Conservation (phyloP, 1,140 invertebrate genomes). For the Trichonephila clavata region DNA sequence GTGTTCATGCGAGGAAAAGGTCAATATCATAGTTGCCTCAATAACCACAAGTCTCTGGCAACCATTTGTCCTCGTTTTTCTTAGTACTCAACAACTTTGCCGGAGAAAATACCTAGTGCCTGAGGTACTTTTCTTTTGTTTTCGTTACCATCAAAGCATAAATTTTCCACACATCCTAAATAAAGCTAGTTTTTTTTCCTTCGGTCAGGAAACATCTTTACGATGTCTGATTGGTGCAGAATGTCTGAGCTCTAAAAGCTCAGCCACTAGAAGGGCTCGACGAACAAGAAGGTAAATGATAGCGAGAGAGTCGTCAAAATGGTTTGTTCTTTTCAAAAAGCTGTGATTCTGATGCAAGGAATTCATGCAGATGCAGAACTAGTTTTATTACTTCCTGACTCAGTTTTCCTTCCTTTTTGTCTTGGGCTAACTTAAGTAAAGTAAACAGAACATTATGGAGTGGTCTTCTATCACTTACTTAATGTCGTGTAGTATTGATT, state of each 20-base stretch:
- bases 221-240: slow-evolving; percentile 43
- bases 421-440: neutral
- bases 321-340: slow-evolving; percentile 55
- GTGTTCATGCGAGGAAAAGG: neutral
- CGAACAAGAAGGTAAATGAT: slow-evolving; percentile 50
- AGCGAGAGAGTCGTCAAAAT: slow-evolving; percentile 33
- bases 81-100: neutral
- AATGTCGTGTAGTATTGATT: slow-evolving; percentile 5
- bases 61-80: slow-evolving; percentile 27
- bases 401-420: neutral
- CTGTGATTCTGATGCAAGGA: slow-evolving; percentile 39
- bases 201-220: slow-evolving; percentile 24
- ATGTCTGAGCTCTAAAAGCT: slow-evolving; percentile 63
- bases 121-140: slow-evolving; percentile 33
- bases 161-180: slow-evolving; percentile 30
- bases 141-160: slow-evolving; percentile 36
- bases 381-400: slow-evolving; percentile 50
- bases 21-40: slow-evolving; percentile 17
- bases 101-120: neutral
- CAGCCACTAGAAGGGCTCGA: neutral
- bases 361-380: slow-evolving; percentile 16
- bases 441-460: slow-evolving; percentile 12
- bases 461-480: slow-evolving; percentile 10
- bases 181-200: neutral
- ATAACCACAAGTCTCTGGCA: neutral